Evolutionary conservation across 2,797 vertebrate species (phyloP).

Genomic region (Pyrocephalus nanus): DNA sequence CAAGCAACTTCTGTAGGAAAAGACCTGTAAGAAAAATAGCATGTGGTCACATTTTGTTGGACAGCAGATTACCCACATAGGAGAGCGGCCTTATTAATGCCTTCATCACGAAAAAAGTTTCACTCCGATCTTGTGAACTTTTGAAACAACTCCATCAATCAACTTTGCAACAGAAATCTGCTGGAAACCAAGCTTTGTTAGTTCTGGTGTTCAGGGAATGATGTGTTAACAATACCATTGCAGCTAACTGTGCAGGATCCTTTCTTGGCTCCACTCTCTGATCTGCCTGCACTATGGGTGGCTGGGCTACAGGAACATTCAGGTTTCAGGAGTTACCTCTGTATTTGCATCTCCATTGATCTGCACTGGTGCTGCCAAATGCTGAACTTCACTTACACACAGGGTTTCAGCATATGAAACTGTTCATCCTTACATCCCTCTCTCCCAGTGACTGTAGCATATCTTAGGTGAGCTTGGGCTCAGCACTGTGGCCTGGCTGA

Average conservation of each 20-base stretch:
- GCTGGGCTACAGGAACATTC: background rate
- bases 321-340: background rate
- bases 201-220: background rate
- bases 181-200: background rate
- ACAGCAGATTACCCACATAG: background rate
- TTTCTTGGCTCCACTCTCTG: background rate
- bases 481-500: background rate
- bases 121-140: background rate
- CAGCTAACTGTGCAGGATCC: background rate
- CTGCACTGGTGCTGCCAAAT: background rate
- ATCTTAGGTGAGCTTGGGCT: background rate
- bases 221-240: background rate
- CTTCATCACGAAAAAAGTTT: background rate
- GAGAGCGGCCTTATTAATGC: background rate
- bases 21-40: background rate
- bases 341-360: background rate
- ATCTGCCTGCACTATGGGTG: background rate
- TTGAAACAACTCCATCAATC: background rate
- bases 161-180: background rate
- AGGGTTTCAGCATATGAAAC: background rate
- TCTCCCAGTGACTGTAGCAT: background rate
- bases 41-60: background rate
- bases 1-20: background rate
- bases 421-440: background rate
- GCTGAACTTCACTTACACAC: background rate